Conservation (phyloP, 2,888 invertebrate genomes). For the Ornithoptera alexandrae region DNA sequence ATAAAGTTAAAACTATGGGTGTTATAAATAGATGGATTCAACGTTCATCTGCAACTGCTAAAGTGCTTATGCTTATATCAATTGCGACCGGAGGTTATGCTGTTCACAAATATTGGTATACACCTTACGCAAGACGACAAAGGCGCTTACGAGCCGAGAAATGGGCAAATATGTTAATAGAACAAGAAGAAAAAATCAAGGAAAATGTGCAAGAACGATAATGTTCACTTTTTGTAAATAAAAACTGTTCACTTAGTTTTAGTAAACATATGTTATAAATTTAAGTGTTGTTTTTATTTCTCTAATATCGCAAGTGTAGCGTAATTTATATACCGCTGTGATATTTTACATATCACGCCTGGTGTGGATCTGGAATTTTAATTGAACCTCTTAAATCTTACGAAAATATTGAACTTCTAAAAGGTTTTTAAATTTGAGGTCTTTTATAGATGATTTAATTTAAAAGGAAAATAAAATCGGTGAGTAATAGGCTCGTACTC, state of each 20-base stretch:
- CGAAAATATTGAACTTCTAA: too few species aligned
- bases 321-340: too few species aligned
- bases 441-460: too few species aligned
- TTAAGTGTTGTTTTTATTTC: background rate
- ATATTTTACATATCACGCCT: too few species aligned
- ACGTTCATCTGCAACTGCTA: conserved; percentile 56
- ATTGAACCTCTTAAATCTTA: too few species aligned
- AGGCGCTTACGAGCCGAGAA: conserved; percentile 55
- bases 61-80: conserved; percentile 62
- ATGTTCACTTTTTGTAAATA: conserved; percentile 7
- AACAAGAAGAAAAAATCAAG: conserved; percentile 55
- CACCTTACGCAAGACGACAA: conserved; percentile 49
- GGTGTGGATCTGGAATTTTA: too few species aligned
- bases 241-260: background rate
- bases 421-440: too few species aligned
- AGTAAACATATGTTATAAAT: conserved; percentile 1
- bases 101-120: conserved; percentile 48
- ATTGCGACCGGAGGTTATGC: conserved; percentile 54
- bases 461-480: too few species aligned
- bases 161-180: conserved; percentile 63
- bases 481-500: too few species aligned
- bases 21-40: conserved; percentile 44
- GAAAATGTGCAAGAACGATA: conserved; percentile 39
- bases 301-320: background rate
- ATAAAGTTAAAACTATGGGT: conserved; percentile 44